A percentile compares a stretch with the other conserved stretches of the same genome.
These are phyloP conservation scores for Pangasius larnaudii DNA, from an alignment of 2,797 vertebrate species.

Conservation along the genomic window DNA sequence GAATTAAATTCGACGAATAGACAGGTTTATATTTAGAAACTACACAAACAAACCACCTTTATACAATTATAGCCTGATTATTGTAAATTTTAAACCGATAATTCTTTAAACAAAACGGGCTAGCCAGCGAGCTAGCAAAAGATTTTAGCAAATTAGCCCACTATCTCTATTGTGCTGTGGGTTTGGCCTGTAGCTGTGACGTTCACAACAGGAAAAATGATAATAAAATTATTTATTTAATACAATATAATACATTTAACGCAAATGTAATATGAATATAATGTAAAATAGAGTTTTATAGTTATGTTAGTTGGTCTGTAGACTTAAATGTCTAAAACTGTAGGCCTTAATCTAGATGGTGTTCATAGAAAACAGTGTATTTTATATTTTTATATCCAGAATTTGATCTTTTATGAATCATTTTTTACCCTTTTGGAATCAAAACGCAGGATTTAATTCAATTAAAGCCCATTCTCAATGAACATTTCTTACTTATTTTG, in stretches of 20 bases:
- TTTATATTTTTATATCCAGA: neutral
- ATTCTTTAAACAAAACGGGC: neutral
- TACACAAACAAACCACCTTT: neutral
- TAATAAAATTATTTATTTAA: neutral
- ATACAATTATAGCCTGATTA: neutral
- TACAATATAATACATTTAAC: neutral
- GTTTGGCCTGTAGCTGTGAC: slow-evolving; percentile 29
- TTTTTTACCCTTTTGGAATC: no score
- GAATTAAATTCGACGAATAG: neutral
- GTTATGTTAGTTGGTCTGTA: neutral
- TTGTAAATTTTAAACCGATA: neutral
- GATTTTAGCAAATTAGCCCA: neutral
- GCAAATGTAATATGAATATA: neutral
- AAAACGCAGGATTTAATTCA: neutral
- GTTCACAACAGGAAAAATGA: neutral
- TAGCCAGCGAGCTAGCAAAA: slow-evolving; percentile 8
- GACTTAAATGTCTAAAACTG: neutral
- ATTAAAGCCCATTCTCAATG: no score
- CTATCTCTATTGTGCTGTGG: neutral
- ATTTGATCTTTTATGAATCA: neutral
- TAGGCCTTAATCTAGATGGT: neutral
- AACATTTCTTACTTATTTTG: neutral
- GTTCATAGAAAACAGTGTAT: neutral
- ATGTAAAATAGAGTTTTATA: neutral
- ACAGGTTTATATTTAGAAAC: neutral